A percentile compares a stretch with the other conserved stretches of the same genome.
phyloP scores from a whole-genome alignment of 2,888 invertebrate genomes.

The Drosophila birchii region DNA sequence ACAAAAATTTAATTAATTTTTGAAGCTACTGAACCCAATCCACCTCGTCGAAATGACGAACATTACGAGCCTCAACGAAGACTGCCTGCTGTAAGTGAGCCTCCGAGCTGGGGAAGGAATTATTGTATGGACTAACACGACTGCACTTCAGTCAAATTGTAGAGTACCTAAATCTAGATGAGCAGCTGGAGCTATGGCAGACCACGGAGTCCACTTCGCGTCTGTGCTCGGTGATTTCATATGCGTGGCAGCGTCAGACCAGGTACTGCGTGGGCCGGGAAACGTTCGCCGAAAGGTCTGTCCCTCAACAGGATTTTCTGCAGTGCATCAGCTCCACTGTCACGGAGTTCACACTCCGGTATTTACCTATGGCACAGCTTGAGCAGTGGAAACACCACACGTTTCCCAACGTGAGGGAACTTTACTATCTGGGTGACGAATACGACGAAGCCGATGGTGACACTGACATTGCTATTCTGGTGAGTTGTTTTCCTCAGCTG shows the following conservation, averaged over 20 bases:
- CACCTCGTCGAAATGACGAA: conserved; percentile 2
- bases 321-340: conserved; percentile 14
- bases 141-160: conserved; percentile 27
- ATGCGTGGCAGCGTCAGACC: conserved; percentile 25
- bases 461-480: conserved; percentile 20
- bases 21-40: not conserved
- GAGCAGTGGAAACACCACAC: conserved; percentile 12
- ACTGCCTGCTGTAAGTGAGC: conserved; percentile 39
- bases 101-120: fast-evolving
- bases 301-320: conserved; percentile 2
- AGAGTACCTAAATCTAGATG: conserved; percentile 31
- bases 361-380: conserved; percentile 21
- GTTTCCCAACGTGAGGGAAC: conserved; percentile 9
- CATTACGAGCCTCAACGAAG: conserved; percentile 31
- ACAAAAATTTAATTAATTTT: not conserved
- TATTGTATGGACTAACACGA: not conserved
- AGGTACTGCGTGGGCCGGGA: not conserved
- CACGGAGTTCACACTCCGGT: conserved; percentile 10
- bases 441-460: conserved; percentile 7
- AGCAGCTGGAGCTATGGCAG: conserved; percentile 39
- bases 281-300: not conserved
- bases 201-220: conserved; percentile 18
- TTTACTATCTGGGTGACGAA: conserved; percentile 31
- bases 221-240: conserved; percentile 16
- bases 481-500: conserved; percentile 24